A percentile compares a stretch with the other conserved stretches of the same genome.
Evolutionary conservation across 2,113 vertebrate genomes (phyloP).

Genomic region (Triplophysa tibetana): DNA sequence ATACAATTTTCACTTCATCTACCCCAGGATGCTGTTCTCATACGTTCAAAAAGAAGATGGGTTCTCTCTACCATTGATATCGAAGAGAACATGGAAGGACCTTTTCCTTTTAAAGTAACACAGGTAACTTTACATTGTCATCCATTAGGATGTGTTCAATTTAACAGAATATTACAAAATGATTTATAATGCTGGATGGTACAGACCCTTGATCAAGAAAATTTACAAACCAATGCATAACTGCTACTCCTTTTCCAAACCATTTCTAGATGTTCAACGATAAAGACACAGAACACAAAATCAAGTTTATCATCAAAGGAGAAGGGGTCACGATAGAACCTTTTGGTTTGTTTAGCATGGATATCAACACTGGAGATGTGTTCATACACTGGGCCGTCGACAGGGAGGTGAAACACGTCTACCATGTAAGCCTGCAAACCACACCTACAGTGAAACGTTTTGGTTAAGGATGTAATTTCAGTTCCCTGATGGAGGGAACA

Average conservation of each 20-base stretch:
- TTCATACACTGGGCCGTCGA: conserved; percentile 66
- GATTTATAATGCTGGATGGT: no score
- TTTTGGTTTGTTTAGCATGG: conserved; percentile 67
- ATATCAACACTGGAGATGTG: conserved; percentile 60
- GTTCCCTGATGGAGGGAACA: no score
- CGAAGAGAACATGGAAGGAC: conserved; percentile 74
- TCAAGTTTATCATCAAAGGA: conserved; percentile 73
- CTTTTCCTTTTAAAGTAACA: conserved; percentile 70
- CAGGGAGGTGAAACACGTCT: conserved; percentile 63
- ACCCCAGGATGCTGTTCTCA: conserved; percentile 62
- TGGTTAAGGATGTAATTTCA: no score
- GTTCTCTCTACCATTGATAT: conserved; percentile 78
- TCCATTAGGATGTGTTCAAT: neutral
- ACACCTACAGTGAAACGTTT: neutral
- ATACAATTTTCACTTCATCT: neutral
- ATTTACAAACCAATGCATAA: no score
- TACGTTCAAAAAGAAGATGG: conserved; percentile 79
- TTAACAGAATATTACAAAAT: neutral
- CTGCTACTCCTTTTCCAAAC: neutral
- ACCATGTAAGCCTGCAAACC: conserved; percentile 68
- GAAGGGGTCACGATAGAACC: conserved; percentile 69
- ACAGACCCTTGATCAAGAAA: no score
- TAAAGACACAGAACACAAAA: accelerated
- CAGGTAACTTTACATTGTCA: conserved; percentile 61
- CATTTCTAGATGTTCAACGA: conserved; percentile 69